Evolutionary conservation across 2,113 vertebrate genomes (phyloP).

Genomic region (Sterrhoptilus dennistouni): DNA sequence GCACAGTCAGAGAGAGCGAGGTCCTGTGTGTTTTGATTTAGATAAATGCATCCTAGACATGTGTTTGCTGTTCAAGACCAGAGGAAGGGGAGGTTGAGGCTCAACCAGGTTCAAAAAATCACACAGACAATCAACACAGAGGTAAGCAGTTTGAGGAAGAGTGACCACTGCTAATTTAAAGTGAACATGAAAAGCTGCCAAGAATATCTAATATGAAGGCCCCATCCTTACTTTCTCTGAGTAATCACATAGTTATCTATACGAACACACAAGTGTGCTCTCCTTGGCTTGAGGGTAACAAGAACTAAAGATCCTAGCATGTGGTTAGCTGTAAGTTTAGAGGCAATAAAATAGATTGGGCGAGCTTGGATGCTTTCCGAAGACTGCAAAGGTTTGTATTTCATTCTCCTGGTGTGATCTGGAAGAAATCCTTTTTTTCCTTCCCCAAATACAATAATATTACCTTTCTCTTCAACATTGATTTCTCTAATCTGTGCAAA

Average conservation of each 20-base stretch:
- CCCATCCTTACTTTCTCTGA: neutral
- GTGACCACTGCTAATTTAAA: neutral
- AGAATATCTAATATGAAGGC: neutral
- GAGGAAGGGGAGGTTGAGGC: neutral
- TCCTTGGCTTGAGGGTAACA: neutral
- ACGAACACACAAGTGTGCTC: neutral
- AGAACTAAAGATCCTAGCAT: neutral
- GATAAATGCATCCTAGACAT: accelerated
- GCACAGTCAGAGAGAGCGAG: neutral
- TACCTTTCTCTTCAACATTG: neutral
- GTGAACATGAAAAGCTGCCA: neutral
- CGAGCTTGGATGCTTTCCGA: neutral
- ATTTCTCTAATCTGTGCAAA: neutral
- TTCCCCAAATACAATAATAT: neutral
- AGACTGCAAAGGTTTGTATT: neutral
- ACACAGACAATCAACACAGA: neutral
- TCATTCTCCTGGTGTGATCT: neutral
- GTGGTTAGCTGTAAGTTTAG: neutral
- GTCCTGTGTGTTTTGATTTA: neutral
- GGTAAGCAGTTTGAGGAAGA: neutral
- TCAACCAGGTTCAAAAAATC: neutral
- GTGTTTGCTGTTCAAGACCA: neutral
- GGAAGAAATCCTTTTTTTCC: neutral
- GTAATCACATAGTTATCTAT: neutral
- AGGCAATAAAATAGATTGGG: neutral